Conservation (phyloP, 2,113 vertebrate genomes). For the Nothoprocta pentlandii region DNA sequence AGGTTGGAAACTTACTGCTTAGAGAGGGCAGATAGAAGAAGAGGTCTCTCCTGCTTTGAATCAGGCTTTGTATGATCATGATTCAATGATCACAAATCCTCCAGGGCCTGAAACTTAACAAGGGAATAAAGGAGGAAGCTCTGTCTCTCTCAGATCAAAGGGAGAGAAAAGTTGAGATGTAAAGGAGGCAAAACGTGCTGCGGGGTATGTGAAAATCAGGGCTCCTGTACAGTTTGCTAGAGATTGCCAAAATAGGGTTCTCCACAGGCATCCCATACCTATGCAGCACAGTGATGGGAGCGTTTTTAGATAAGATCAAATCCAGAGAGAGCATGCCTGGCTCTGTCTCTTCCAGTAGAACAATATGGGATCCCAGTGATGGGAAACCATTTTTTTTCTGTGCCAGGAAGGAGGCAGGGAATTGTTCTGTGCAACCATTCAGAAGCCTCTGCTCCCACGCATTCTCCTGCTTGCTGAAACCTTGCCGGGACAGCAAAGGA, state of each 20-base stretch:
- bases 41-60: slow-evolving; percentile 32
- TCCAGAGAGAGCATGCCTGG: slow-evolving; percentile 43
- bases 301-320: slow-evolving; percentile 64
- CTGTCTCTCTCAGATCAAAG: slow-evolving; percentile 59
- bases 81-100: slow-evolving; percentile 53
- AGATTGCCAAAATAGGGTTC: slow-evolving; percentile 47
- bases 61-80: slow-evolving; percentile 36
- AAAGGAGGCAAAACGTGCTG: slow-evolving; percentile 49
- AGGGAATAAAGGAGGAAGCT: slow-evolving; percentile 49
- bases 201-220: slow-evolving; percentile 67
- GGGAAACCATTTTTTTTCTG: not conserved
- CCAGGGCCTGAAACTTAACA: slow-evolving; percentile 45
- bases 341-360: slow-evolving; percentile 56
- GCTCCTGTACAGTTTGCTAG: slow-evolving; percentile 39
- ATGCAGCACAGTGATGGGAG: not conserved
- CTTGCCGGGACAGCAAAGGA: not conserved
- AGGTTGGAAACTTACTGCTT: slow-evolving; percentile 19
- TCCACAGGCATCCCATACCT: slow-evolving; percentile 45
- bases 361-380: slow-evolving; percentile 56
- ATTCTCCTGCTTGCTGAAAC: slow-evolving; percentile 28
- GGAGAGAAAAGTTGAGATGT: slow-evolving; percentile 19
- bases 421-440: slow-evolving; percentile 52
- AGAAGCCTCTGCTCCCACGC: slow-evolving; percentile 47
- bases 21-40: not conserved
- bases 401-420: slow-evolving; percentile 40